phyloP scores from a whole-genome alignment of 2,797 vertebrate species.

The Alosa sapidissima region DNA sequence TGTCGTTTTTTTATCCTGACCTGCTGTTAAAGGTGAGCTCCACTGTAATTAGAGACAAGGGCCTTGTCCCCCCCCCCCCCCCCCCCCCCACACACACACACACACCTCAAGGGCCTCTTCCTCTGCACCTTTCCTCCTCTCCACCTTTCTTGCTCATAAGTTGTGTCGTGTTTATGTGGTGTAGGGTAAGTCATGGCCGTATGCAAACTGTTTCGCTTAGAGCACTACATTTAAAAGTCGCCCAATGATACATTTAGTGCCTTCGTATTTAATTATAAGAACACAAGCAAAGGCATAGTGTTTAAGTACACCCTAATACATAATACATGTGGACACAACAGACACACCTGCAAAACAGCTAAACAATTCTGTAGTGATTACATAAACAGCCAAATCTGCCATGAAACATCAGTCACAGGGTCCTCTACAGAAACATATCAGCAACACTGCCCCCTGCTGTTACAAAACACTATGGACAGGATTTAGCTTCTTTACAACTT shows the following conservation, averaged over 20 bases:
- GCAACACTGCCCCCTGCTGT: not conserved
- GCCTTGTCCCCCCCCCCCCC: too few relatives aligned
- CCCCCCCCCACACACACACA: too few relatives aligned
- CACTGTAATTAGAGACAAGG: slow-evolving; percentile 23
- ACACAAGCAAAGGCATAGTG: too few relatives aligned
- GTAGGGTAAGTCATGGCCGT: too few relatives aligned
- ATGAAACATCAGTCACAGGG: not conserved
- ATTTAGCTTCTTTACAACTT: not conserved
- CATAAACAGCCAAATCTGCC: not conserved
- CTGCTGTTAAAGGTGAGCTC: not conserved
- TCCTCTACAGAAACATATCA: too few relatives aligned
- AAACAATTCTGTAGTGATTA: not conserved
- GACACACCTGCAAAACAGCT: not conserved
- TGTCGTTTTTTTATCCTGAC: not conserved
- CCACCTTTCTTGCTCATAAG: too few relatives aligned
- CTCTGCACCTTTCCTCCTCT: not conserved
- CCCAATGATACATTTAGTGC: not conserved
- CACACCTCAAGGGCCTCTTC: not conserved
- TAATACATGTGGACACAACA: not conserved
- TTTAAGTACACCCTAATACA: not conserved
- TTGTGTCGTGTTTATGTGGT: too few relatives aligned
- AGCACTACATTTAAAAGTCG: not conserved
- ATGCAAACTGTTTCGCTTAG: not conserved
- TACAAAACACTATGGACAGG: not conserved
- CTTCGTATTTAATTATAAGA: not conserved